Percentiles rank a stretch among this genome's conserved stretches.
Evolutionary conservation across 2,888 invertebrate species (phyloP).

Genomic region (Lacanobia oleracea): DNA sequence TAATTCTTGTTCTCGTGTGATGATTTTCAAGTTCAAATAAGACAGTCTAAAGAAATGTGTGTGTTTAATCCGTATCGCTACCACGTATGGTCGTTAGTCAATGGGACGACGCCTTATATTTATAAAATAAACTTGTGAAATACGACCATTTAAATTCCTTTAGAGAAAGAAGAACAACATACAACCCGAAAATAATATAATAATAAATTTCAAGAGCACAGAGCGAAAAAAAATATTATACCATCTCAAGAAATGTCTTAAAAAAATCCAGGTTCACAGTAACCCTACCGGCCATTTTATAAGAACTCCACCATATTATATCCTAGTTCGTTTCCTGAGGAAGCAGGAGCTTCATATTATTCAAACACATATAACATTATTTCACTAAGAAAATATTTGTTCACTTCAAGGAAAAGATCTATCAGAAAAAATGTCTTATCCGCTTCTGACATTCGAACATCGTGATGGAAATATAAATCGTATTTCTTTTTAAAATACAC

Average conservation of each 20-base stretch:
- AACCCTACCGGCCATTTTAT: constrained; percentile 18
- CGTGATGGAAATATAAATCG: not conserved
- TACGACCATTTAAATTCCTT: no score
- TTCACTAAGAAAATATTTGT: constrained; percentile 45
- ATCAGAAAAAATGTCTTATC: not conserved
- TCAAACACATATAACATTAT: constrained; percentile 33
- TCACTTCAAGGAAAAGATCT: constrained; percentile 7
- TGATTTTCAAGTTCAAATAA: no score
- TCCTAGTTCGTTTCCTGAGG: constrained; percentile 30
- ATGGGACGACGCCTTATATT: no score
- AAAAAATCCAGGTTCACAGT: not conserved
- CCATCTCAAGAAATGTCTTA: not conserved
- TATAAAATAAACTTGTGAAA: no score
- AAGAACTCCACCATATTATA: constrained; percentile 20
- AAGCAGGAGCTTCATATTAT: constrained; percentile 30
- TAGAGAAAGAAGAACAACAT: no score
- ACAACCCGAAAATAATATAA: no score
- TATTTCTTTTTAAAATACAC: not conserved
- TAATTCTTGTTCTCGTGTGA: no score
- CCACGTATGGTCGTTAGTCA: no score
- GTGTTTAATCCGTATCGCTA: no score
- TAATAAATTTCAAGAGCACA: no score
- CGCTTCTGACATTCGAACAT: not conserved
- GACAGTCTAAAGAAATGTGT: no score
- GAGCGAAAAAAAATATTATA: no score